Conservation (phyloP, 1,140 invertebrate species). For the Mycetomoellerius zeteki region DNA sequence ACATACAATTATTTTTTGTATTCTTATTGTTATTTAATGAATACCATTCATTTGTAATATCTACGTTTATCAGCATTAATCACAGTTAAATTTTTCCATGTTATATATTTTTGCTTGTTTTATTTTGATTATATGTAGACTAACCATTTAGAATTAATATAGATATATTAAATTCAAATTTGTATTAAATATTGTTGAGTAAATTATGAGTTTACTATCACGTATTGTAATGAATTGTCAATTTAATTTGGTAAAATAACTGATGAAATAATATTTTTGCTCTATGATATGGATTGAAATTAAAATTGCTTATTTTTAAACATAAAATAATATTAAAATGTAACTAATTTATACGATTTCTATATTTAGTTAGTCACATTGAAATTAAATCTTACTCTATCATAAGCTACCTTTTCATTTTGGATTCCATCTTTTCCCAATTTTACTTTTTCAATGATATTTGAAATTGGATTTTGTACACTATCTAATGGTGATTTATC, state of each 20-base stretch:
- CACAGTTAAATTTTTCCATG: background rate
- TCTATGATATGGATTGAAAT: background rate
- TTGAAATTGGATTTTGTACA: background rate
- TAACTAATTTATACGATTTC: background rate
- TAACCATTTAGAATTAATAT: background rate
- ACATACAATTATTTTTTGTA: slow-evolving; percentile 4
- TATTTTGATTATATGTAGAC: background rate
- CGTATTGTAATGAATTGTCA: background rate
- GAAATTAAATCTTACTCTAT: background rate
- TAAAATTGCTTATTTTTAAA: background rate
- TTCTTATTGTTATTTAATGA: background rate
- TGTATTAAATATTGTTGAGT: background rate
- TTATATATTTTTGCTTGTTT: background rate
- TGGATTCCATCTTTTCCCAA: background rate
- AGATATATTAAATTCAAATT: too few species aligned
- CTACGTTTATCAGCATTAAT: background rate
- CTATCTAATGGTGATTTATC: background rate
- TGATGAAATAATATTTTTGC: background rate
- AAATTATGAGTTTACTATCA: background rate
- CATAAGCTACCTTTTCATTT: background rate
- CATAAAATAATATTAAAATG: background rate
- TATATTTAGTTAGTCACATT: background rate
- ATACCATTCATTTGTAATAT: background rate
- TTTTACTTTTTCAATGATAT: background rate
- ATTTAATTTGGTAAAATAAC: background rate